Conservation (phyloP, 2,797 vertebrate genomes). For the Paramormyrops hopkinsi region DNA sequence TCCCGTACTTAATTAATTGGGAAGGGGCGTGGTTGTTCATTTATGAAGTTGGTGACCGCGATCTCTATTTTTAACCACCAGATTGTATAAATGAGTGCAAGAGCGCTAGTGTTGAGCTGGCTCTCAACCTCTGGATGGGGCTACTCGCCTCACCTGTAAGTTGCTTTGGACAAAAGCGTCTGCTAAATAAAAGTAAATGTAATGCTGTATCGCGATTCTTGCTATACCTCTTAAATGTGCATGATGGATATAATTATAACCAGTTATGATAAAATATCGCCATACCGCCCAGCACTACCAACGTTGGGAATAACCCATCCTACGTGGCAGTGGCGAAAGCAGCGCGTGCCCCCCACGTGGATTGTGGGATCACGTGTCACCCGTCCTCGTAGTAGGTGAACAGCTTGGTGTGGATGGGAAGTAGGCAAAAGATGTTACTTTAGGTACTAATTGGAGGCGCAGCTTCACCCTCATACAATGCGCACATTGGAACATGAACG, state of each 20-base stretch:
- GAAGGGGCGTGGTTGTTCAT: conserved; percentile 17
- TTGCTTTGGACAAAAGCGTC: neutral
- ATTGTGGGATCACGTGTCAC: neutral
- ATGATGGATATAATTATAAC: neutral
- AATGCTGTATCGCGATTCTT: neutral
- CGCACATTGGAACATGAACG: neutral
- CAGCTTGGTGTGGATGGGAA: neutral
- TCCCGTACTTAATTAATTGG: conserved; percentile 48
- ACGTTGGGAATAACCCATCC: neutral
- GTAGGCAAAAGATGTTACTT: neutral
- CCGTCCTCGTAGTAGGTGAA: neutral
- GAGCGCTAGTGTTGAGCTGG: neutral
- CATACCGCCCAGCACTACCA: neutral
- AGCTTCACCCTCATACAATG: neutral
- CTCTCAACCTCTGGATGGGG: neutral
- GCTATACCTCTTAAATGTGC: neutral
- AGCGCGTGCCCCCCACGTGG: neutral
- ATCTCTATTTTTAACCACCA: neutral
- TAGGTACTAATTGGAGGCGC: neutral
- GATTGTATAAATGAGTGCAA: conserved; percentile 32
- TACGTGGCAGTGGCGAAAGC: neutral
- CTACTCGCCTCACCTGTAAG: neutral
- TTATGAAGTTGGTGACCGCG: neutral
- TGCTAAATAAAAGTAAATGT: neutral
- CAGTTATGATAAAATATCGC: neutral